Evolutionary conservation across 2,113 vertebrate species (phyloP).

Genomic region (Hystrix brachyura): DNA sequence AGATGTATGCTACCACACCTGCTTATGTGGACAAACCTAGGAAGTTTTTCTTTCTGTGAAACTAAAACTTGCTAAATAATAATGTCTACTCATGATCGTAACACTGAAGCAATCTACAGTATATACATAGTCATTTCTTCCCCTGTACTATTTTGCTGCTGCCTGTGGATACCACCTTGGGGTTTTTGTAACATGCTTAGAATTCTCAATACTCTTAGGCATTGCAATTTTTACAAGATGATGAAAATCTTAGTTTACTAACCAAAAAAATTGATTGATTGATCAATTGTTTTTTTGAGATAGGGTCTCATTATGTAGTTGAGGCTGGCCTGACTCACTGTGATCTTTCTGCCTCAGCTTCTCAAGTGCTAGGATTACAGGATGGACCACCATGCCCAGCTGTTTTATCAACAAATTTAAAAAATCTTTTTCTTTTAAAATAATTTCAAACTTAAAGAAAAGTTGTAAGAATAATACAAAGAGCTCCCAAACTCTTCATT

Average conservation of each 20-base stretch:
- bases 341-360: too few species aligned
- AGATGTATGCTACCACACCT: too few species aligned
- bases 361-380: too few species aligned
- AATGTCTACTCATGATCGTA: not conserved
- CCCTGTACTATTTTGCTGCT: not conserved
- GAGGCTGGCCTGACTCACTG: too few species aligned
- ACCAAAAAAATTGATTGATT: slow-evolving; percentile 2
- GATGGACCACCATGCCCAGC: too few species aligned
- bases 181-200: not conserved
- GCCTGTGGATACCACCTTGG: not conserved
- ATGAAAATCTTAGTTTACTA: not conserved
- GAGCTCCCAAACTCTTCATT: not conserved
- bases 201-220: not conserved
- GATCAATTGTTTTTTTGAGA: too few species aligned
- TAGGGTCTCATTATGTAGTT: too few species aligned
- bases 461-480: slow-evolving; percentile 11
- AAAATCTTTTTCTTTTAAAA: not conserved
- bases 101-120: not conserved
- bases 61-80: not conserved
- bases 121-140: not conserved
- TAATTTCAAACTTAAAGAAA: not conserved
- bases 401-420: too few species aligned
- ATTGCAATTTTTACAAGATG: not conserved
- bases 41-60: not conserved
- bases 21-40: not conserved